A percentile compares a stretch with the other conserved stretches of the same genome.
Conservation (phyloP, 2,888 invertebrate species). For the Andrena dorsata region DNA sequence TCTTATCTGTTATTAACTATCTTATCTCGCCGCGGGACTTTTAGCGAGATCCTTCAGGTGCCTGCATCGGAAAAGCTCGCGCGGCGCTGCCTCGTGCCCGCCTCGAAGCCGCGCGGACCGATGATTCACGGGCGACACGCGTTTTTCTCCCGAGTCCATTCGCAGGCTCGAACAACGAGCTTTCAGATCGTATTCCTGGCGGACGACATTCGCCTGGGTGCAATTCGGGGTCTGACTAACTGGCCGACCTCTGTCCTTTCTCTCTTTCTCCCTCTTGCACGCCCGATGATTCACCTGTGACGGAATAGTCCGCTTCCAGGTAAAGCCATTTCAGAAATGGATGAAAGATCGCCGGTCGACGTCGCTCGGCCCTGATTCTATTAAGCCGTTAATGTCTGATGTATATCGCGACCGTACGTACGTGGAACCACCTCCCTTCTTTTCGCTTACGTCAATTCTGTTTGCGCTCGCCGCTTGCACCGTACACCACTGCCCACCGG, state of each 20-base stretch:
- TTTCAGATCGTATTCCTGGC: constrained; percentile 61
- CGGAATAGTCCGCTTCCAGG: constrained; percentile 64
- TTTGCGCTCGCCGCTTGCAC: constrained; percentile 36
- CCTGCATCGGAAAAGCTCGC: background rate
- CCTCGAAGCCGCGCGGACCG: background rate
- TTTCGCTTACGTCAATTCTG: constrained; percentile 62
- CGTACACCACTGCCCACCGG: constrained; percentile 18
- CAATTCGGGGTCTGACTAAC: constrained; percentile 65
- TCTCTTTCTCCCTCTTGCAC: constrained; percentile 39
- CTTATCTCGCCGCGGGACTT: background rate
- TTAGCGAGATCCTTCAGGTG: background rate
- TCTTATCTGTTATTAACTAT: too few species aligned
- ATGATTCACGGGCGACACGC: constrained; percentile 17
- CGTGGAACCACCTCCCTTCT: constrained; percentile 46
- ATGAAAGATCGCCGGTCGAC: constrained; percentile 37
- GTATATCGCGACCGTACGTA: constrained; percentile 3
- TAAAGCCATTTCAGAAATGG: constrained; percentile 63
- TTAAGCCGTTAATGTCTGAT: constrained; percentile 50
- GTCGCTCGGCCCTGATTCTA: constrained; percentile 46
- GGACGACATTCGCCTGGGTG: constrained; percentile 48
- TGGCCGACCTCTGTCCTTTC: constrained; percentile 37
- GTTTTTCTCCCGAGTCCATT: background rate
- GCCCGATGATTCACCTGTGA: constrained; percentile 70
- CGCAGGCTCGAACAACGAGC: constrained; percentile 10
- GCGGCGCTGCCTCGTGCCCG: too few species aligned